Base-by-base conservation (phyloP, 1,140 invertebrate species). In the Nephila pilipes region DNA sequence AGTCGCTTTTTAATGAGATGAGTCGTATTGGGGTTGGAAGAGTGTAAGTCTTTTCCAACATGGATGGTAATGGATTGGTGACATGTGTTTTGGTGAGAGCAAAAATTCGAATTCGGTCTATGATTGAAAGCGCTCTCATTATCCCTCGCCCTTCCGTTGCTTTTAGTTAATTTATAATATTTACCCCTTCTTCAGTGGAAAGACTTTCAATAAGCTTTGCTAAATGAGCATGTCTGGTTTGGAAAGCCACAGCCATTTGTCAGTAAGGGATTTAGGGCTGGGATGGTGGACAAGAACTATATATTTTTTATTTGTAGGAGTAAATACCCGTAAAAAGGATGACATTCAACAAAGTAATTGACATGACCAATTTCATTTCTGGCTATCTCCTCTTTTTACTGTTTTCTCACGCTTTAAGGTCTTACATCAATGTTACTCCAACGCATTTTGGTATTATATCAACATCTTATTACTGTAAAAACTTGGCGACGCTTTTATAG, bases 61-160 rank as follows among this genome's bases (percentile, higher is more conserved):
- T 22, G 80, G 80, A 32, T 29, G 46, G 46, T 46, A 81, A 81
- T 81, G 80, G 80, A 81, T 81, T 81, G 36, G 22, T 54, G 80
- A 54, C 80, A 54, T 81, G 46, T 54, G 80, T 81, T 81, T 54
- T 81, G 5, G 22, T 46, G 80, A 81, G 18, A 36, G 32, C 80
- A 46, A 54, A 46, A 81, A 75, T 46, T 46, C 22, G 46, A 32
- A 46, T 81, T 81, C 38, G 14, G 4, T 46, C 3, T 22, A 54
- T 81, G 80, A 81, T 81, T 38, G 80, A 81, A 81, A 54, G 80
- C 80, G 22, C 36, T n/a, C 32, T 38, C 80, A 46, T 81, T 81
- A 16, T 81, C 36, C 54, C 38, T 22, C 80, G 38, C 36, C 58
- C 46, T 46, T 46, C 46, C 6, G 46, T 10, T 46, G 46, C 46